A percentile compares a stretch with the other conserved stretches of the same genome.
phyloP scores from a whole-genome alignment of 2,797 vertebrate genomes.

The Brachyalestes nurse region DNA sequence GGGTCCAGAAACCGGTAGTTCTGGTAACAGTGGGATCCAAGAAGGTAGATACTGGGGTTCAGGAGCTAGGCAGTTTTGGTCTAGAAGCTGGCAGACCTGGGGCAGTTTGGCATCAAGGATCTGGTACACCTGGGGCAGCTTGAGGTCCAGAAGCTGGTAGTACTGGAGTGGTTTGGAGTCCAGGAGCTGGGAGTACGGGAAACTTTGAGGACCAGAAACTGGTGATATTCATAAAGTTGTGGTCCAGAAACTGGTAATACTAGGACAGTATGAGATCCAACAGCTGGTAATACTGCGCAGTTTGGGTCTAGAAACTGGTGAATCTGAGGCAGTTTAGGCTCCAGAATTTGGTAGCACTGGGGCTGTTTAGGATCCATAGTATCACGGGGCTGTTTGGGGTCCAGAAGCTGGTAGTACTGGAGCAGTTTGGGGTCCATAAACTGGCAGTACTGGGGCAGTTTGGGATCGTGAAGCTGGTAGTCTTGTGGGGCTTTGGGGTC shows the following conservation, averaged over 20 bases:
- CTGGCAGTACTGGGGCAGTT: background rate
- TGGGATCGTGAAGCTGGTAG: background rate
- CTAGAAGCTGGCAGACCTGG: background rate
- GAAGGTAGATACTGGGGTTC: background rate
- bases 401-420: background rate
- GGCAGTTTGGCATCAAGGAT: conserved; percentile 54
- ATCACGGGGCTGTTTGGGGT: background rate
- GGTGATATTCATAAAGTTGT: background rate
- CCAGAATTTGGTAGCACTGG: background rate
- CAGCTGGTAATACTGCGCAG: too few species aligned
- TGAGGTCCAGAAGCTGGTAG: too few species aligned
- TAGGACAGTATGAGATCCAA: too few species aligned
- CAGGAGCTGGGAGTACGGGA: background rate
- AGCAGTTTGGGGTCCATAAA: background rate
- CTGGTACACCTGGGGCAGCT: background rate
- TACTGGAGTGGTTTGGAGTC: background rate
- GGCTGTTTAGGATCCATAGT: too few species aligned
- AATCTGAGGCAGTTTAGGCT: background rate
- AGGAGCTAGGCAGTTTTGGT: too few species aligned
- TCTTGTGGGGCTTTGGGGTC: background rate
- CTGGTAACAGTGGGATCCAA: background rate
- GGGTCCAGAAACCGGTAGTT: background rate
- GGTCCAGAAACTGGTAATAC: too few species aligned
- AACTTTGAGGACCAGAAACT: background rate
- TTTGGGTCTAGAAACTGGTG: too few species aligned